These are phyloP conservation scores for Ameiurus melas DNA, from an alignment of 2,113 vertebrate genomes.

Conservation along the genomic window DNA sequence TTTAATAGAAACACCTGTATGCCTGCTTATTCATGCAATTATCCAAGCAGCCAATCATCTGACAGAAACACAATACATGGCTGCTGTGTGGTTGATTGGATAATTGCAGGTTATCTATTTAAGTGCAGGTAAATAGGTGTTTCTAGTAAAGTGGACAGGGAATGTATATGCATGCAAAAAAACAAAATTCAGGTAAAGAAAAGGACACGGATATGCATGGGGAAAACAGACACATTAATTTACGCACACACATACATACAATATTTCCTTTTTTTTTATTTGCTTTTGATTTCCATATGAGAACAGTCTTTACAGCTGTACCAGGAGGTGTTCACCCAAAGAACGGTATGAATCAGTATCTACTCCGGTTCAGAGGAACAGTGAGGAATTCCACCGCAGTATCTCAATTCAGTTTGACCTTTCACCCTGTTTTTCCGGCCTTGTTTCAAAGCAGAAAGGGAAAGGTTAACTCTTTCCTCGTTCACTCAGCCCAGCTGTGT, in stretches of 20 bases:
- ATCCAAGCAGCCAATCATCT: neutral
- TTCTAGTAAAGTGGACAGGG: neutral
- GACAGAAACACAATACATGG: neutral
- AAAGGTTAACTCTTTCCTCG: slow-evolving; percentile 50
- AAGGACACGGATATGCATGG: neutral
- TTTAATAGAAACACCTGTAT: neutral
- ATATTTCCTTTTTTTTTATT: neutral
- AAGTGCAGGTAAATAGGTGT: neutral
- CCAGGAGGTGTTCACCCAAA: neutral
- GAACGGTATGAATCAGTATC: neutral
- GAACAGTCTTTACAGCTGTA: neutral
- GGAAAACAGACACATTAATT: neutral
- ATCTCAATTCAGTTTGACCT: slow-evolving; percentile 44
- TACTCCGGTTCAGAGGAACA: slow-evolving; percentile 8
- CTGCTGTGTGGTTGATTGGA: neutral
- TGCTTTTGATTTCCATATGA: neutral
- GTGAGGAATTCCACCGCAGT: slow-evolving; percentile 51
- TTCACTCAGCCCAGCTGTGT: slow-evolving; percentile 19
- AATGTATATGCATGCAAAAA: neutral
- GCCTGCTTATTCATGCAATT: neutral
- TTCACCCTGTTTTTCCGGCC: slow-evolving; percentile 51
- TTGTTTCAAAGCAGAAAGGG: slow-evolving; percentile 34
- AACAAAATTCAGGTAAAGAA: neutral
- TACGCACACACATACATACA: neutral
- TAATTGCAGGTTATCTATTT: neutral